phyloP scores from a whole-genome alignment of 2,797 vertebrate species.

The Adelosebastes latens region DNA sequence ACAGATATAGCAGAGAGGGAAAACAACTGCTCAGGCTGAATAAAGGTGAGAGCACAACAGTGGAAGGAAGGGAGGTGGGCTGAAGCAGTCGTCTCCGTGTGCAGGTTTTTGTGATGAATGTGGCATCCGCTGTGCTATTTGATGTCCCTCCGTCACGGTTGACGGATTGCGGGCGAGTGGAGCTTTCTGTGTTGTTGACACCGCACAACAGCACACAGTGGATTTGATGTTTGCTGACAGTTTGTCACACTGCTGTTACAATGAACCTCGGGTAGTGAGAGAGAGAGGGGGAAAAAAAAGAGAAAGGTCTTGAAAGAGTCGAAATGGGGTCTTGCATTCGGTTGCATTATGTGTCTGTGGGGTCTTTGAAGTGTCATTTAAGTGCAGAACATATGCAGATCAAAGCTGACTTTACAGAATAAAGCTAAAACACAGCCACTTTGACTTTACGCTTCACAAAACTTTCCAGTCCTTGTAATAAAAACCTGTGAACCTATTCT shows the following conservation, averaged over 20 bases:
- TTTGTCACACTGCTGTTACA: constrained; percentile 60
- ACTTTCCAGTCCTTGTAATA: neutral
- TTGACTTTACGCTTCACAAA: neutral
- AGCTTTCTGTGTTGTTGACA: constrained; percentile 70
- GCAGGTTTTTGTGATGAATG: constrained; percentile 62
- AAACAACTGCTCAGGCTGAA: constrained; percentile 15
- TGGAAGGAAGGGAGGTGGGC: constrained; percentile 37
- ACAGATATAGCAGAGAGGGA: constrained; percentile 17
- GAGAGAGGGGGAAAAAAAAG: neutral
- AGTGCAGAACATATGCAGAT: constrained; percentile 21
- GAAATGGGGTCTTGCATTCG: constrained; percentile 32
- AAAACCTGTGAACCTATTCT: neutral
- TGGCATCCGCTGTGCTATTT: constrained; percentile 60
- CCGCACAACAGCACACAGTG: constrained; percentile 49
- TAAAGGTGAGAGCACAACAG: constrained; percentile 40
- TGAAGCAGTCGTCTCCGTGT: constrained; percentile 35
- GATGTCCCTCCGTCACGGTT: constrained; percentile 69
- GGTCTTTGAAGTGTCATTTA: constrained; percentile 47
- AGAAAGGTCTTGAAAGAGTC: constrained; percentile 19
- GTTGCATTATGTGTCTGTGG: constrained; percentile 50
- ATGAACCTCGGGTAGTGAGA: constrained; percentile 39
- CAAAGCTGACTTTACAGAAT: constrained; percentile 32
- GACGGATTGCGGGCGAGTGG: constrained; percentile 61
- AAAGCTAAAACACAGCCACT: constrained; percentile 6
- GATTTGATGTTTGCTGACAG: constrained; percentile 74